Evolutionary conservation across 1,140 invertebrate genomes (phyloP), one percentile per base, ranked within the genome.

Genomic region (Aradophagus sp.): DNA sequence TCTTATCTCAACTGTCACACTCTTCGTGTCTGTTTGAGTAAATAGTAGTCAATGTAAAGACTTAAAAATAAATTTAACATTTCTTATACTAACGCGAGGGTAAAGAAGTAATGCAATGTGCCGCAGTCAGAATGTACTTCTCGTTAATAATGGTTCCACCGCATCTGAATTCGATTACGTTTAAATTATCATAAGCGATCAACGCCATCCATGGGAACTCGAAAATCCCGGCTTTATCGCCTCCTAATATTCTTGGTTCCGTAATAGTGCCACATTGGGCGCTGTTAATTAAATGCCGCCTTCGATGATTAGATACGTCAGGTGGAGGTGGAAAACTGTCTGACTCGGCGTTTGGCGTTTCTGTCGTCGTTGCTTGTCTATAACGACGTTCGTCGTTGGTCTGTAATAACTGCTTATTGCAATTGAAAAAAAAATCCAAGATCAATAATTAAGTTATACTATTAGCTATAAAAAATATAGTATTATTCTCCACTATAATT

Each of bases 151-250:
- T 72, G 0, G 90, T 84, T 2, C 91, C 91, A 0, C 89, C 91
- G 70, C 91, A 93, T 47, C 86, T 84, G 50, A 89, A 89, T 67
- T 87, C 85, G 0, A 77, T 75, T 13, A 8, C 2, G 13, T 56
- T 53, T n/a, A 87, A 72, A 52, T 79, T 84, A 13, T 84, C 63
- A 42, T 91, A 90, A 0, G 84, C 80, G 5, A 91, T 70, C 0
- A 91, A 77, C 0, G 88, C 89, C 90, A 91, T 91, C 90, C 90
- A 91, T 0, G 90, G 90, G 76, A 88, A 90, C 56, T 91, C 88
- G 48, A 86, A 87, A 1, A 91, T 59, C 1, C 76, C 76, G 0
- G 90, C 89, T 55, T 85, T 84, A 14, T 88, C 87, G 0, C 90
- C 90, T 7, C 87, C 87, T 13, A 87, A 73, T 20, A 91, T 87